A percentile compares a stretch with the other conserved stretches of the same genome.
phyloP scores from a whole-genome alignment of 2,797 vertebrate genomes.

The Stomatorhinus walkeri region DNA sequence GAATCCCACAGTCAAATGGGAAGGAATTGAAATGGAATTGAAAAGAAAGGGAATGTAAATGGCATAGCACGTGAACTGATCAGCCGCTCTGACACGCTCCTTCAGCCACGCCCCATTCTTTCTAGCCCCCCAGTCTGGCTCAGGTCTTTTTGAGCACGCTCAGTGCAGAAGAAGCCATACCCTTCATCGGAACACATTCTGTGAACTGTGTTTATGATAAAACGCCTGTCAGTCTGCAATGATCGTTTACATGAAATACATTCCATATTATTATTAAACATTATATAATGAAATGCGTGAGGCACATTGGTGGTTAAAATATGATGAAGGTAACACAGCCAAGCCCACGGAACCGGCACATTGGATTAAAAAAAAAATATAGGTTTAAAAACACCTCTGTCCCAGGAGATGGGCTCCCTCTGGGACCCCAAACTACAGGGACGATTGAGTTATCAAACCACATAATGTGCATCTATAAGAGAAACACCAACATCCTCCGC shows the following conservation, averaged over 20 bases:
- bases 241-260: not conserved
- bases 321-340: not conserved
- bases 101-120: not conserved
- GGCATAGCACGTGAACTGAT: not conserved
- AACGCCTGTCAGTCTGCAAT: not conserved
- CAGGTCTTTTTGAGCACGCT: not conserved
- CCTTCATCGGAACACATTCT: too few species aligned
- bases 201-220: not conserved
- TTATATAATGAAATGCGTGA: not conserved
- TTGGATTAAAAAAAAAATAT: not conserved
- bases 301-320: not conserved
- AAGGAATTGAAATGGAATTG: not conserved
- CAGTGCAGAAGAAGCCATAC: not conserved
- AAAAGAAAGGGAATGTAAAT: conserved; percentile 9
- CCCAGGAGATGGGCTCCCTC: not conserved
- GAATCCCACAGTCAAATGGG: not conserved
- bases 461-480: not conserved
- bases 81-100: not conserved
- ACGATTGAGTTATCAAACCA: not conserved
- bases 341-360: not conserved
- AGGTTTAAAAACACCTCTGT: not conserved
- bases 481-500: not conserved
- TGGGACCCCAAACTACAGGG: not conserved
- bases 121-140: not conserved
- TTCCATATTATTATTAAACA: not conserved